Base-by-base conservation (phyloP, 2,888 invertebrate genomes). In the Sclerodermus sp. region DNA sequence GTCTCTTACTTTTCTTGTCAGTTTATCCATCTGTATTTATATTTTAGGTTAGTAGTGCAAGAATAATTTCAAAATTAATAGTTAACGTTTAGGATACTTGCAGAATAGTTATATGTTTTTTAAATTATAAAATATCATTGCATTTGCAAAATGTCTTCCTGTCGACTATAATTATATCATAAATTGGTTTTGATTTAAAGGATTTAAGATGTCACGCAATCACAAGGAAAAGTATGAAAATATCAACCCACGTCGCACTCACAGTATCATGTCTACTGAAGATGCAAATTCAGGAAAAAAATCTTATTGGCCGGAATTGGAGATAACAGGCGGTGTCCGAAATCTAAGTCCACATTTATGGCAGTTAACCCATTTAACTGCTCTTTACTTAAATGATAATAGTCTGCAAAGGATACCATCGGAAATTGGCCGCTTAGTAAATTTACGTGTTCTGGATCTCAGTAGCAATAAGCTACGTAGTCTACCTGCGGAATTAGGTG, bases 311-410 rank as follows among this genome's bases (percentile, higher is more conserved):
- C 88, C 90, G 79, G 90, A 91, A 77, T 84, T 93, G 82, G 93
- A 93, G 87, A 91, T 93, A 81, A 86, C 85, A 81, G 98, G 98
- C 81, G 90, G 89, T 83, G 93, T 99, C 74, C 88, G 94, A 73
- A 96, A 95, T 79, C 82, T 99, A 71, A 94, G 95, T 81, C 91
- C 94, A 31, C 87, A 88, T 69, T 81, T 99, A 73, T 98, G 96
- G 88, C 89, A 90, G 79, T 84, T 95, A 80, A 85, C 88, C 63
- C 93, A 97, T 81, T 84, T 99, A 73, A 97, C 97, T 51, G 91
- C 92, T 65, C 84, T 99, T 72, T 96, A 96, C 82, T 84, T 98
- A 75, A 96, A 96, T 81, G 94, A 96, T 82, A 99, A 99, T 83
- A 89, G 90, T 78, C 84, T 99, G 70, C 87, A 90, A 72, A 85